phyloP scores from a whole-genome alignment of 92 coral and sea anemone genomes.

The Umimayanthus kanabou region DNA sequence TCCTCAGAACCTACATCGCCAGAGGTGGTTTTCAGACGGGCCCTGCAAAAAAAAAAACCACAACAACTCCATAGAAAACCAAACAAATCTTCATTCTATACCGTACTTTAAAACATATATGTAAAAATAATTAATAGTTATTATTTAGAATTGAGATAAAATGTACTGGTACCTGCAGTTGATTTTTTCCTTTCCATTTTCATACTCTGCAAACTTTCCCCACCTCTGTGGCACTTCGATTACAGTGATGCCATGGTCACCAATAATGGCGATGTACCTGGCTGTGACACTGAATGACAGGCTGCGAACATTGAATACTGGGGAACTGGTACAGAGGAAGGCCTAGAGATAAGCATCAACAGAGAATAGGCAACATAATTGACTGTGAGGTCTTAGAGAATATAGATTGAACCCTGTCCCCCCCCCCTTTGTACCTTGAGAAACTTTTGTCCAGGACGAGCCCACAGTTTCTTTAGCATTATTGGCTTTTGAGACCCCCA shows the following conservation, averaged over 20 bases:
- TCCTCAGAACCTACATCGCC: too few species aligned
- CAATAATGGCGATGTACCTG: conserved; percentile 80
- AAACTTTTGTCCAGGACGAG: too few species aligned
- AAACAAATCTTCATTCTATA: too few species aligned
- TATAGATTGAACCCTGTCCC: too few species aligned
- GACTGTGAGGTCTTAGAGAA: not conserved
- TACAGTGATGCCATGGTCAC: conserved; percentile 80
- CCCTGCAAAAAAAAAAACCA: too few species aligned
- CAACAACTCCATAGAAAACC: too few species aligned
- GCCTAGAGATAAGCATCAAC: conserved; percentile 44
- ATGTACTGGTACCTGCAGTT: conserved; percentile 74
- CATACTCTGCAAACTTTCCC: conserved; percentile 97
- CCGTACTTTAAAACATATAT: too few species aligned
- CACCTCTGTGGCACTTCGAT: conserved; percentile 91
- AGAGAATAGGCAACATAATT: not conserved
- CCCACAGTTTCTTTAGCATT: too few species aligned
- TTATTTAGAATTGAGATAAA: not conserved
- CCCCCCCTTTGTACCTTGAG: too few species aligned
- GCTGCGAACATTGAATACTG: conserved; percentile 68
- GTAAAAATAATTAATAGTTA: too few species aligned
- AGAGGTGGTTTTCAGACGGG: too few species aligned
- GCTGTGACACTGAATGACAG: conserved; percentile 81
- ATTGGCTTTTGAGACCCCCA: too few species aligned
- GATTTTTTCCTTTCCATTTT: conserved; percentile 78
- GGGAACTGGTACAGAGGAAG: conserved; percentile 75